These are phyloP conservation scores for Montipora efflorescens DNA, from an alignment of 64 coral and sea anemone genomes.

Conservation along the genomic window DNA sequence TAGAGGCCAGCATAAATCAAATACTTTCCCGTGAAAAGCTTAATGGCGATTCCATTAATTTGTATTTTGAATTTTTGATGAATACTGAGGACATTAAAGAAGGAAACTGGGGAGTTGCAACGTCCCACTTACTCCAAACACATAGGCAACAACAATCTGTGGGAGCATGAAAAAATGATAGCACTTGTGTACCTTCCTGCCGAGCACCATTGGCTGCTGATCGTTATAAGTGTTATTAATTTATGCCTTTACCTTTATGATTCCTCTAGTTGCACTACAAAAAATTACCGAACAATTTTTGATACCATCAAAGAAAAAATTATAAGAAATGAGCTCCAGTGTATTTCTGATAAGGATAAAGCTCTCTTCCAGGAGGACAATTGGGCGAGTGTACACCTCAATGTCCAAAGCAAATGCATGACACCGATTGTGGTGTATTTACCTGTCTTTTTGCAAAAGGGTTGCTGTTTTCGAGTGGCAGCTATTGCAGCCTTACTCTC, in stretches of 20 bases:
- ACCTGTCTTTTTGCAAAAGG: neutral
- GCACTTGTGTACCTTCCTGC: too few species aligned
- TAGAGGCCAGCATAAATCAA: too few species aligned
- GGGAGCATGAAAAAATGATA: too few species aligned
- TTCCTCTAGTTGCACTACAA: neutral
- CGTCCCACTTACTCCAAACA: too few species aligned
- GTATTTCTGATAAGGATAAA: neutral
- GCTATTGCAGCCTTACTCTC: neutral
- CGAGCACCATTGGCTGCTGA: constrained; percentile 32
- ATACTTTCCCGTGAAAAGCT: too few species aligned
- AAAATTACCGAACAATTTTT: neutral
- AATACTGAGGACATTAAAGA: too few species aligned
- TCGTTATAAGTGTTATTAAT: constrained; percentile 25
- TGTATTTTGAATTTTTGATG: too few species aligned
- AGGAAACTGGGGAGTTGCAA: too few species aligned
- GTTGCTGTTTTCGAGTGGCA: neutral
- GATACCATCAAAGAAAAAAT: constrained; percentile 18
- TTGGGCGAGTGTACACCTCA: neutral
- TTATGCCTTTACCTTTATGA: constrained; percentile 30
- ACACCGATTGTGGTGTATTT: neutral
- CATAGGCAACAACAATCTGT: too few species aligned
- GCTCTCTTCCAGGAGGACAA: neutral
- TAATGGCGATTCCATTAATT: too few species aligned
- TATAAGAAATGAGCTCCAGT: neutral
- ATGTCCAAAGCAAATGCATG: too few species aligned